Evolutionary conservation across 2,888 invertebrate genomes (phyloP).

Genomic region (Argyresthia goedartella): DNA sequence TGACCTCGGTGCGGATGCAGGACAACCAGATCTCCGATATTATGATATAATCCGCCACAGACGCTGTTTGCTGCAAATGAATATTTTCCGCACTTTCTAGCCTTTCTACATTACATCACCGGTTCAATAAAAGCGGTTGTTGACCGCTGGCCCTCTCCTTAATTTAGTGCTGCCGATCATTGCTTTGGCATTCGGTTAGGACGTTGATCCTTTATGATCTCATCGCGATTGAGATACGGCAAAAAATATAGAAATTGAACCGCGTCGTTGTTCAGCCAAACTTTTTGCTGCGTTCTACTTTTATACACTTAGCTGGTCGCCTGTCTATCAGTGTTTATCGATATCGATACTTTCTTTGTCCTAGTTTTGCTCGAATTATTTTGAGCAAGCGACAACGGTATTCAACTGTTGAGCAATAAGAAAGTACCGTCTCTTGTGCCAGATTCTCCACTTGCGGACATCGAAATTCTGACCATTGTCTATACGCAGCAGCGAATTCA

Average conservation of each 20-base stretch:
- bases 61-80: constrained; percentile 44
- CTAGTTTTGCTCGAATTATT: constrained; percentile 38
- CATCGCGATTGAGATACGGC: constrained; percentile 32
- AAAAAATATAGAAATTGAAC: constrained; percentile 1
- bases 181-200: constrained; percentile 49
- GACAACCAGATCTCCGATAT: constrained; percentile 35
- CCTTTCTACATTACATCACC: constrained; percentile 65
- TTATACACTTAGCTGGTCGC: not conserved
- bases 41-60: constrained; percentile 39
- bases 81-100: constrained; percentile 65
- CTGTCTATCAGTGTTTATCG: not conserved
- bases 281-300: not conserved
- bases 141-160: constrained; percentile 37
- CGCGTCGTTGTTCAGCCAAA: not conserved
- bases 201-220: constrained; percentile 66
- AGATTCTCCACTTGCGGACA: constrained; percentile 22
- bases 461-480: constrained; percentile 6
- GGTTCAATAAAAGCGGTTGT: constrained; percentile 46
- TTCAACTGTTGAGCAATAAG: constrained; percentile 22
- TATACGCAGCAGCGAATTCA: constrained; percentile 5
- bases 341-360: constrained; percentile 43
- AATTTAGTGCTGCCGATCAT: constrained; percentile 43
- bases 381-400: constrained; percentile 39
- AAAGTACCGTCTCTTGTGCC: constrained; percentile 51
- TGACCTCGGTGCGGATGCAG: constrained; percentile 49